These are phyloP conservation scores for Phrynocephalus versicolor DNA, from an alignment of 2,113 vertebrate genomes.

Conservation along the genomic window DNA sequence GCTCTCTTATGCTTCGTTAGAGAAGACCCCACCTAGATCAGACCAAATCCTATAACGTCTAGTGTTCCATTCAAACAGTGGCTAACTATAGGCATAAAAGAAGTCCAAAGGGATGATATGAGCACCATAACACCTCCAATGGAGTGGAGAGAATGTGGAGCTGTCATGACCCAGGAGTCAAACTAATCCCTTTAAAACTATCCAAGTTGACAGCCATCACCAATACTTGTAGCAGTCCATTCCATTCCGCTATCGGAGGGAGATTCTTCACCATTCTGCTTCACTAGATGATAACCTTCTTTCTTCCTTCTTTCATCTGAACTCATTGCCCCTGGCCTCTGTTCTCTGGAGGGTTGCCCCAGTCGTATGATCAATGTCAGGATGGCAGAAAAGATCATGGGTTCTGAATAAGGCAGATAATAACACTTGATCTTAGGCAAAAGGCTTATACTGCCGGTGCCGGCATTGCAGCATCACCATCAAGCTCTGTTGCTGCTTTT, in stretches of 20 bases:
- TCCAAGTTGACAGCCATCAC: neutral
- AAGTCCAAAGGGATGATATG: neutral
- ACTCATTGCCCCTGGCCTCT: neutral
- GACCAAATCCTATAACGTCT: neutral
- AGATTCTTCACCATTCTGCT: neutral
- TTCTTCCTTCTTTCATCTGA: neutral
- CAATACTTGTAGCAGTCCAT: neutral
- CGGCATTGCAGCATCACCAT: neutral
- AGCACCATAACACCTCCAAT: neutral
- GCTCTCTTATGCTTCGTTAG: neutral
- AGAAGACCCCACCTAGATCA: neutral
- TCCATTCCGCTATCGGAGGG: neutral
- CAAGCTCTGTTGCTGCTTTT: neutral
- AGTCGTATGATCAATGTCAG: neutral
- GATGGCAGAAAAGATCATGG: neutral
- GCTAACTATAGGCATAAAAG: neutral
- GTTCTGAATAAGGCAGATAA: neutral
- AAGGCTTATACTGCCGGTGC: too few relatives aligned
- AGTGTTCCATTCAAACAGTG: neutral
- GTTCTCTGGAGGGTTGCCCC: neutral
- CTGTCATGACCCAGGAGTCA: neutral
- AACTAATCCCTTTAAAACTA: neutral
- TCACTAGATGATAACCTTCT: neutral
- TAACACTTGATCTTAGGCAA: too few relatives aligned
- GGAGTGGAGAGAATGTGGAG: neutral